Base-by-base conservation (phyloP, 2,888 invertebrate species). In the Eristalis arbustorum region DNA sequence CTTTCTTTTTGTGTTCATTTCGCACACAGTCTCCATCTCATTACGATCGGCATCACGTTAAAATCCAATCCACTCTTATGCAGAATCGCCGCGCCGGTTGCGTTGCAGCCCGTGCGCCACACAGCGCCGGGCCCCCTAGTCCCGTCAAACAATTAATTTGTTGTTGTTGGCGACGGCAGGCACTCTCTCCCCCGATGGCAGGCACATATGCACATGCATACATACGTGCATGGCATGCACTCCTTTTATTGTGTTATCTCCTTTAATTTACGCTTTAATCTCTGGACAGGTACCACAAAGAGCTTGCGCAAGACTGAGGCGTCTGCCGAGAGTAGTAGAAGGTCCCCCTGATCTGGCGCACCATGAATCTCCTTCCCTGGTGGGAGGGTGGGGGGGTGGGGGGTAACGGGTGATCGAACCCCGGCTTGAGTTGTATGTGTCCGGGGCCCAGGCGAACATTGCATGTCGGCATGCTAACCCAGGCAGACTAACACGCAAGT, bases 231-330 rank as follows among this genome's bases (percentile, higher is more conserved):
- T 78, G 63, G 74, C 49, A 79, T 75, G 74, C 61, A 74, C 74
- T 79, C 68, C 68, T 83, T 75, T 84, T 79, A 80, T 84, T 84
- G 84, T 84, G 79, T 84, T 84, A 84, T 84, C 84, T 79, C 79
- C 74, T 84, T 84, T 80, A 84, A 84, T 84, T 84, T 84, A 84
- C 84, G 84, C 84, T 84, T 84, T 75, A 84, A 84, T 80, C 74
- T 84, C 66, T 74, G 61, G 74, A 80, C 79, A 84, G 80, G 80
- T 80, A 79, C 79, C 74, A 80, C 79, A 75, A 71, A 79, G 66
- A 79, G 71, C 71, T 40, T 74, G 83, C 68, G 83, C 73, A 73
- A 61, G 18, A 62, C 57, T 68, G 68, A 72, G 73, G 74, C 40
- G 61, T 66, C 73, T 69, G 49, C 73, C 42, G 31, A 31, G 31